A percentile compares a stretch with the other conserved stretches of the same genome.
Conservation (phyloP, 2,113 vertebrate genomes). For the Sebastes schlegelii region DNA sequence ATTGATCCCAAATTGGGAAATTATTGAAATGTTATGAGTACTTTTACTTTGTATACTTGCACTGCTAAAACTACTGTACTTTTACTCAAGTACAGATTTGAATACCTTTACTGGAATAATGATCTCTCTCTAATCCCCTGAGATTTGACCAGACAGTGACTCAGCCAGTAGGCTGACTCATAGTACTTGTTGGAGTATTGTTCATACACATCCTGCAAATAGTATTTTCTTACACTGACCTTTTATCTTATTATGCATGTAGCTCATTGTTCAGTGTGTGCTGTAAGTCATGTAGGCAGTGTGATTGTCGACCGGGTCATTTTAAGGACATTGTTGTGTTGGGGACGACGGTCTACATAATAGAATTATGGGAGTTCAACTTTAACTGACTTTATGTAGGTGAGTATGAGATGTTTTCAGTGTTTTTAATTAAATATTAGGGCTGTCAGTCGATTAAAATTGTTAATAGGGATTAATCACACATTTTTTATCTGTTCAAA, state of each 20-base stretch:
- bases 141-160: constrained; percentile 20
- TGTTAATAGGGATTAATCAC: neutral
- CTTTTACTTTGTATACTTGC: neutral
- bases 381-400: neutral
- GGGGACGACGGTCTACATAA: too few relatives aligned
- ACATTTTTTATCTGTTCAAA: too few relatives aligned
- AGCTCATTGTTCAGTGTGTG: neutral
- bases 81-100: neutral
- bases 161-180: constrained; percentile 8
- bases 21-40: neutral
- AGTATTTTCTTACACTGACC: neutral
- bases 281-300: neutral
- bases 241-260: neutral
- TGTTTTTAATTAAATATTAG: neutral
- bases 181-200: neutral
- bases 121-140: neutral
- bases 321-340: neutral
- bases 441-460: too few relatives aligned
- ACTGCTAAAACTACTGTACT: neutral
- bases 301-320: too few relatives aligned
- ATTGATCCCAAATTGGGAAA: too few relatives aligned
- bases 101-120: neutral
- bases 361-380: neutral
- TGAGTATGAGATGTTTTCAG: neutral
- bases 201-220: neutral